Evolutionary conservation across 2,797 vertebrate genomes (phyloP).

Genomic region (Thamnophis elegans): DNA sequence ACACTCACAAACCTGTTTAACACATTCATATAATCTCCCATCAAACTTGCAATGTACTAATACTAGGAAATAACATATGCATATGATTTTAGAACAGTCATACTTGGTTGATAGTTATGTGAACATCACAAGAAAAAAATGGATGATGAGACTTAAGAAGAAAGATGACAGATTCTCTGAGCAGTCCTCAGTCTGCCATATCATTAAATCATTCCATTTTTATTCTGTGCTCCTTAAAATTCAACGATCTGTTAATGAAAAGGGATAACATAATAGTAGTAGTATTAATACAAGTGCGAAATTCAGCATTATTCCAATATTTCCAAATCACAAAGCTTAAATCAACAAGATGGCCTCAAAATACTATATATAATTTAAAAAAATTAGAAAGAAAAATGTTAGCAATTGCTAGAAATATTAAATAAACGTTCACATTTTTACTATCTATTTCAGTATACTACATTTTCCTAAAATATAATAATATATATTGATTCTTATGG

Average conservation of each 20-base stretch:
- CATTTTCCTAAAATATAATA: conserved; percentile 68
- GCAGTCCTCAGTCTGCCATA: not conserved
- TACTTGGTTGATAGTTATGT: not conserved
- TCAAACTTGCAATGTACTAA: not conserved
- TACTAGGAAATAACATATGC: not conserved
- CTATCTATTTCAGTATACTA: conserved; percentile 7
- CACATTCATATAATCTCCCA: not conserved
- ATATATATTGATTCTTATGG: conserved; percentile 66
- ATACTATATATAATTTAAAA: not conserved
- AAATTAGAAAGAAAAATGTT: not conserved
- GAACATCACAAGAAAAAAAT: not conserved
- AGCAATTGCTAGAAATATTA: not conserved
- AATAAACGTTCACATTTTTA: not conserved
- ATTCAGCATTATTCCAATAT: not conserved
- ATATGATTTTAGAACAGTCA: not conserved
- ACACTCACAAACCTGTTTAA: not conserved
- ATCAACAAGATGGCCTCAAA: not conserved
- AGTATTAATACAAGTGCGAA: not conserved
- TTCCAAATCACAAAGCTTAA: not conserved
- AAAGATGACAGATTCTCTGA: not conserved
- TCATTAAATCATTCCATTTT: not conserved
- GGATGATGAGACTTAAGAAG: not conserved
- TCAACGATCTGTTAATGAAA: not conserved
- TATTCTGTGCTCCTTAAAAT: not conserved
- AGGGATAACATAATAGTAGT: not conserved